Evolutionary conservation across 1,140 invertebrate genomes (phyloP).

Genomic region (Trichonephila inaurata): DNA sequence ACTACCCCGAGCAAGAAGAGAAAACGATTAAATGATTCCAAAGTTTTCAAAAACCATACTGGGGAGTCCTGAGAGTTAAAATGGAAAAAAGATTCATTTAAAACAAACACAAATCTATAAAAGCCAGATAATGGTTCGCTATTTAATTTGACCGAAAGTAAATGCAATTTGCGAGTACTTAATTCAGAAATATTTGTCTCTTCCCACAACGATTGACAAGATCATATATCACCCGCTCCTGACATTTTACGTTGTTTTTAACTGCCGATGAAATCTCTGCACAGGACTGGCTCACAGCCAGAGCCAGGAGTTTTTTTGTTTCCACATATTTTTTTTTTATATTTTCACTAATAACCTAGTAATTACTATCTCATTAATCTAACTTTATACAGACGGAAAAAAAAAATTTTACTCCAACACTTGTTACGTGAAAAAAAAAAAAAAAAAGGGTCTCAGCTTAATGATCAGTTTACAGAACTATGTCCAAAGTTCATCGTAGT

Average conservation of each 20-base stretch:
- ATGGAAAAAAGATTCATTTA: not conserved
- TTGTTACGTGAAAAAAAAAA: slow-evolving; percentile 12
- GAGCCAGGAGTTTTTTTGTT: slow-evolving; percentile 40
- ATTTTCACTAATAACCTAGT: slow-evolving; percentile 75
- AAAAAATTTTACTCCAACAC: slow-evolving; percentile 51
- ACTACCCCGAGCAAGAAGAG: not conserved
- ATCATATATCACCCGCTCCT: slow-evolving; percentile 43
- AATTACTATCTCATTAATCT: slow-evolving; percentile 77
- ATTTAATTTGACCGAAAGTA: slow-evolving; percentile 41
- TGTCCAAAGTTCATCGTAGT: slow-evolving; percentile 68
- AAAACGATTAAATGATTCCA: not conserved
- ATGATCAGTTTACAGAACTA: slow-evolving; percentile 76
- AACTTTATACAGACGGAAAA: slow-evolving; percentile 72
- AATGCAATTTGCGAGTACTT: slow-evolving; percentile 43
- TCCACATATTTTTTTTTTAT: slow-evolving; percentile 18
- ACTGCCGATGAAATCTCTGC: slow-evolving; percentile 64
- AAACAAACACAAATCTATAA: slow-evolving; percentile 1
- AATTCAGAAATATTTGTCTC: slow-evolving; percentile 56
- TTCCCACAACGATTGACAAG: slow-evolving; percentile 37
- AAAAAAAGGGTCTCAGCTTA: slow-evolving; percentile 71
- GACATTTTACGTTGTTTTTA: slow-evolving; percentile 60
- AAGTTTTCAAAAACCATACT: not conserved
- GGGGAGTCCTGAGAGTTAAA: slow-evolving; percentile 8
- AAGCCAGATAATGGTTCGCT: slow-evolving; percentile 11
- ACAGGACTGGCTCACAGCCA: slow-evolving; percentile 58